A percentile compares a stretch with the other conserved stretches of the same genome.
phyloP scores from a whole-genome alignment of 2,113 vertebrate genomes.

The Myrmecophaga tridactyla region DNA sequence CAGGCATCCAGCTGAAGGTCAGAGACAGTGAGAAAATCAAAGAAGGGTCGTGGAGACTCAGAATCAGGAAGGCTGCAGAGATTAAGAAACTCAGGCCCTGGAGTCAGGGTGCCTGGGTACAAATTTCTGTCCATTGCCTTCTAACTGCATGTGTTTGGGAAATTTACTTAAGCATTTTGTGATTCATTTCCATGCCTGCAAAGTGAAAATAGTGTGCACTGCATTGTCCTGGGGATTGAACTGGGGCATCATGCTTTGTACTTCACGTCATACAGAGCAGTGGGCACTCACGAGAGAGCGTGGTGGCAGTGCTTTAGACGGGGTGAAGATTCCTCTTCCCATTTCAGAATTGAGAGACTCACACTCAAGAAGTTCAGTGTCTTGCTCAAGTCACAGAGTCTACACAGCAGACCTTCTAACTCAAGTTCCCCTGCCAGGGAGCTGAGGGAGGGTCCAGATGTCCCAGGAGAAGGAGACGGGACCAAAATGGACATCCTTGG shows the following conservation, averaged over 20 bases:
- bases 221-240: background rate
- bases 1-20: background rate
- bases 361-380: background rate
- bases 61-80: background rate
- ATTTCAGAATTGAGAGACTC: background rate
- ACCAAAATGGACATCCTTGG: background rate
- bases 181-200: background rate
- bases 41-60: background rate
- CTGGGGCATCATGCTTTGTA: background rate
- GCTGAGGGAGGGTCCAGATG: background rate
- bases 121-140: background rate
- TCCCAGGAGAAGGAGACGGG: background rate
- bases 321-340: background rate
- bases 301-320: background rate
- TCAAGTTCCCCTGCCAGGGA: background rate
- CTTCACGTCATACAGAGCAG: rapidly evolving
- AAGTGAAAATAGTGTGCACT: background rate
- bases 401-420: background rate
- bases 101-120: background rate
- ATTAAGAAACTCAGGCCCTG: background rate
- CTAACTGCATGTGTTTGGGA: background rate
- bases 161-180: background rate
- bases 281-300: rapidly evolving
- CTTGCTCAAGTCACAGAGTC: background rate
- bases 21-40: background rate